Conservation (phyloP, 2,888 invertebrate species). For the Volucella bombylans region DNA sequence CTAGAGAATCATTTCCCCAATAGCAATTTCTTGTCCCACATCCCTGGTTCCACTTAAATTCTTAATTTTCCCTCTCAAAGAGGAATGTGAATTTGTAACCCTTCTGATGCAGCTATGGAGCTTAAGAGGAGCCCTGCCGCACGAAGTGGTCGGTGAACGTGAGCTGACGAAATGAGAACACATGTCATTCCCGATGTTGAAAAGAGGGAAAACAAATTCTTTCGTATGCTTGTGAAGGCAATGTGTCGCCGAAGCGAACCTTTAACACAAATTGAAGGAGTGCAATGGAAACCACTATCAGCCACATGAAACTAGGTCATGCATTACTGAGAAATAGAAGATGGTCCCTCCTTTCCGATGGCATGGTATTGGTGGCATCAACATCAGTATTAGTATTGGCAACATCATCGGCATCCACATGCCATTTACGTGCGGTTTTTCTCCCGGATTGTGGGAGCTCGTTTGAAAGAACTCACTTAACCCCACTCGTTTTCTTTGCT, state of each 20-base stretch:
- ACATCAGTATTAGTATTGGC: constrained; percentile 20
- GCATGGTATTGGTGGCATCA: constrained; percentile 12
- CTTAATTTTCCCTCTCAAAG: constrained; percentile 33
- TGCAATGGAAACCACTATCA: constrained; percentile 52
- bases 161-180: constrained; percentile 44
- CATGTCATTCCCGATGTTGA: constrained; percentile 34
- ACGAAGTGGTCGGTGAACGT: constrained; percentile 6
- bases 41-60: constrained; percentile 38
- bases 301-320: constrained; percentile 59
- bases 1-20: not conserved
- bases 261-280: constrained; percentile 16
- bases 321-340: constrained; percentile 54
- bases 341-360: constrained; percentile 24
- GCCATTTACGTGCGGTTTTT: constrained; percentile 65
- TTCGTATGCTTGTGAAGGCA: constrained; percentile 11
- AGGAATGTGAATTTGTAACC: not conserved
- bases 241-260: constrained; percentile 34
- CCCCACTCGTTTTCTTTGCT: constrained; percentile 13
- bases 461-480: constrained; percentile 47
- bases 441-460: constrained; percentile 42
- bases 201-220: constrained; percentile 39
- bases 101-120: not conserved
- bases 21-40: constrained; percentile 13
- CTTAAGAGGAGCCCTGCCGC: constrained; percentile 11
- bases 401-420: constrained; percentile 46